Evolutionary conservation across 2,113 vertebrate species (phyloP).

Genomic region (Phodopus roborovskii): DNA sequence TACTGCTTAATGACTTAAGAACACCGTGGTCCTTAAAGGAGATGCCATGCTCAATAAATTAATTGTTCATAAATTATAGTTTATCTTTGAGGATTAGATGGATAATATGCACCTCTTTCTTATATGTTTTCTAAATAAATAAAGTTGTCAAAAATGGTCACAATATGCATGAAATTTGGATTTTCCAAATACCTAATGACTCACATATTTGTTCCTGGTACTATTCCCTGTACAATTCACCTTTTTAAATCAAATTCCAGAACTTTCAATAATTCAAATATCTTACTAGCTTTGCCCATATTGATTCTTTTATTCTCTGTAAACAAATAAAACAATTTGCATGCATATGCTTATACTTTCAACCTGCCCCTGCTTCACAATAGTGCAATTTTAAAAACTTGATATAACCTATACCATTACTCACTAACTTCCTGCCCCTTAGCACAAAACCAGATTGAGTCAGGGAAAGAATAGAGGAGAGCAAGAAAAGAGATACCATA

Average conservation of each 20-base stretch:
- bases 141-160: background rate
- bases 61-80: background rate
- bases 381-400: background rate
- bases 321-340: slow-evolving; percentile 3
- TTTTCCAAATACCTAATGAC: slow-evolving; percentile 7
- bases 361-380: background rate
- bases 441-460: background rate
- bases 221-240: background rate
- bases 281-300: background rate
- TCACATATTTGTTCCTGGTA: background rate
- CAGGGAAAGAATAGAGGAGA: too few species aligned
- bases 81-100: background rate
- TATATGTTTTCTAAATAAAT: slow-evolving; percentile 5
- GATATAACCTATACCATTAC: background rate
- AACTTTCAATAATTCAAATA: background rate
- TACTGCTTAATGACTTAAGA: background rate
- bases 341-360: background rate
- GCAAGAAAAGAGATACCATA: too few species aligned
- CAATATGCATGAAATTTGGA: background rate
- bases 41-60: background rate
- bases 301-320: background rate
- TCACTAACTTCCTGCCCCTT: background rate
- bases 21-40: slow-evolving; percentile 7
- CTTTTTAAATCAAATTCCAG: background rate
- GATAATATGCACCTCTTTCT: background rate